Percentiles rank a stretch among this genome's conserved stretches.
phyloP scores from a whole-genome alignment of 2,888 invertebrate species.

The Leistus spinibarbis region DNA sequence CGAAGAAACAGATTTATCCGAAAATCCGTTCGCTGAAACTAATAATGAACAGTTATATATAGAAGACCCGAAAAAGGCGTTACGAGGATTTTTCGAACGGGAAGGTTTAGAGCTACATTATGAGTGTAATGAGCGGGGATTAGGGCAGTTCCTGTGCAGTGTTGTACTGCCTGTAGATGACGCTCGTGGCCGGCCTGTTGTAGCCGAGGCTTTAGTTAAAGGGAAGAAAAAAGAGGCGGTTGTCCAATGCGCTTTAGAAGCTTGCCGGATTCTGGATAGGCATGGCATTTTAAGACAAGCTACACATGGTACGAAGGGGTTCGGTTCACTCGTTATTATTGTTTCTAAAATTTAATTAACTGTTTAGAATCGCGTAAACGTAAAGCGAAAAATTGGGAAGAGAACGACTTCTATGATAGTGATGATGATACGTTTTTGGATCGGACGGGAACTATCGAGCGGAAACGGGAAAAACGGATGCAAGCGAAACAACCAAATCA shows the following conservation, averaged over 20 bases:
- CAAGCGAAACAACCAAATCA: slow-evolving; percentile 66
- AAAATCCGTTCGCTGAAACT: slow-evolving; percentile 82
- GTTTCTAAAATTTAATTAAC: no score
- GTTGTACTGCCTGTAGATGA: slow-evolving; percentile 82
- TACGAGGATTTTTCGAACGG: slow-evolving; percentile 92
- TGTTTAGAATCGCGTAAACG: slow-evolving; percentile 77
- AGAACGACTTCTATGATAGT: slow-evolving; percentile 90
- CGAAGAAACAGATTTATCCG: slow-evolving; percentile 78
- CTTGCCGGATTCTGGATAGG: slow-evolving; percentile 88
- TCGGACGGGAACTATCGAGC: slow-evolving; percentile 90
- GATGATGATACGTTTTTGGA: slow-evolving; percentile 97
- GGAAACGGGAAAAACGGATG: slow-evolving; percentile 82
- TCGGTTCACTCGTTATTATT: no score
- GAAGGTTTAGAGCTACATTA: slow-evolving; percentile 88
- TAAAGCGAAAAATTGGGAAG: slow-evolving; percentile 78
- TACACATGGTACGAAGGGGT: slow-evolving; percentile 73
- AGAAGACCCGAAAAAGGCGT: slow-evolving; percentile 93
- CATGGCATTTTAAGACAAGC: slow-evolving; percentile 86
- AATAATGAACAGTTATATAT: slow-evolving; percentile 89
- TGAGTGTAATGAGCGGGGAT: slow-evolving; percentile 83
- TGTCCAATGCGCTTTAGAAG: slow-evolving; percentile 91
- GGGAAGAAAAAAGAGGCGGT: slow-evolving; percentile 96
- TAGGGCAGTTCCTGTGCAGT: slow-evolving; percentile 86
- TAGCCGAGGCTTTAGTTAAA: slow-evolving; percentile 84
- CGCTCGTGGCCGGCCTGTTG: slow-evolving; percentile 72